phyloP scores from a whole-genome alignment of 2,888 invertebrate species.

The Andrena fulva region DNA sequence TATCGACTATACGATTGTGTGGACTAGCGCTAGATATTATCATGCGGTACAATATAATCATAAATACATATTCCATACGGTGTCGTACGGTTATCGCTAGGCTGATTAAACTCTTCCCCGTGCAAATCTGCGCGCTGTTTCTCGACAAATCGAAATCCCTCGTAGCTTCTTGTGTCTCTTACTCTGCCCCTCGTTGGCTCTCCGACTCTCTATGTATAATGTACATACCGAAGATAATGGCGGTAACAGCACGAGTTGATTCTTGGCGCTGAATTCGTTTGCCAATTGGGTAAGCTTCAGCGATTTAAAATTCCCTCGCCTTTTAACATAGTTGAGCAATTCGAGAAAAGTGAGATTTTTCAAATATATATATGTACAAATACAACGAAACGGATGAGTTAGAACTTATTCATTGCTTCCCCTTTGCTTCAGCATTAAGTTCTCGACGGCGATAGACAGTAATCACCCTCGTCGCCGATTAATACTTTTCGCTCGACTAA shows the following conservation, averaged over 20 bases:
- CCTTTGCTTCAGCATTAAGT: background rate
- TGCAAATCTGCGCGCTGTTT: conserved; percentile 47
- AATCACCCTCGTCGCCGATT: background rate
- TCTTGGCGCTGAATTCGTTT: background rate
- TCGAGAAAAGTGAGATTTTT: background rate
- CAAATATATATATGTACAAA: background rate
- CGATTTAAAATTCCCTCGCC: background rate
- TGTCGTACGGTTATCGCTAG: conserved; percentile 64
- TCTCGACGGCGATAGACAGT: background rate
- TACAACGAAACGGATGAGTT: too few species aligned
- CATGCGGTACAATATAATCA: conserved; percentile 70
- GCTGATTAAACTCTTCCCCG: conserved; percentile 63
- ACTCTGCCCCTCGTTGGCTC: background rate
- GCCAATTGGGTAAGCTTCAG: too few species aligned
- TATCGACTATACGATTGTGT: conserved; percentile 66
- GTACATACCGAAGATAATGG: conserved; percentile 20
- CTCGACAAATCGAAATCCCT: conserved; percentile 57
- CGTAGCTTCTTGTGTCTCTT: conserved; percentile 9
- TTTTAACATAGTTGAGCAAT: conserved; percentile 20
- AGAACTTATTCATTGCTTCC: conserved; percentile 17
- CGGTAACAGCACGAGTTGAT: conserved; percentile 32
- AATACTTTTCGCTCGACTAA: background rate
- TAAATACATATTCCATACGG: conserved; percentile 65
- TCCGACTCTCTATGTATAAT: background rate
- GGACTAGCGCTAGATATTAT: conserved; percentile 69